Base-by-base conservation (phyloP, 2,888 invertebrate species). In the Abrostola triplasia region DNA sequence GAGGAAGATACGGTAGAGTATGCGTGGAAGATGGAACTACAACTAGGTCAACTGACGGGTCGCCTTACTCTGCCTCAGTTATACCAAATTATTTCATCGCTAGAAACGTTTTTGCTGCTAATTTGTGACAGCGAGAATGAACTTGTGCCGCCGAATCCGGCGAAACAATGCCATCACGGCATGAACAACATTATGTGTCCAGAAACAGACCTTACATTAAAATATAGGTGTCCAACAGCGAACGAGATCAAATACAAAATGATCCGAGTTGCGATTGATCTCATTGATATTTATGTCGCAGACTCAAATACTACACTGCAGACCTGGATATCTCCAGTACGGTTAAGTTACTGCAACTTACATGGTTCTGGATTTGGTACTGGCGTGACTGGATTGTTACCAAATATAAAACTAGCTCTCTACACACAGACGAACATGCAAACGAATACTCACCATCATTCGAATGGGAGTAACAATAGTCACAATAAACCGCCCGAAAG, bases 1-100 rank as follows among this genome's bases (percentile, higher is more conserved):
- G 98, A 99, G 82, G 97, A 98, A 88, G 99, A 99, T 82, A 99
- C 99, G 0, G 92, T 99, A 13, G 99, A 99, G 88, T 99, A 99
- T 88, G 98, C 98, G 0, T 99, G 99, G 99, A 95, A 99, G 80
- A 96, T 99, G 81, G 99, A 99, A 90, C 96, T 99, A 5, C 98
- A 99, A 79, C 90, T 99, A 49, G 99, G 99, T 0, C 98, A 99
- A 88, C 91, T 99, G 12, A 98, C 97, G 36, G 99, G 99, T 0
- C 97, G 98, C 84, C 93, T 99, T 52, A 98, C 98, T 0, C 95
- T 98, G 36, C 98, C 99, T 0, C 99, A 97, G 95, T 87, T 99
- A 0, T 97, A 98, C 84, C 98, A 98, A 84, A 95, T 99, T 8
- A 95, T 98, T 11, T 97, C 98, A 35, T 97, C 98, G 1, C 89